Evolutionary conservation across 2,888 invertebrate genomes (phyloP).

Genomic region (Sepioteuthis lessoniana): DNA sequence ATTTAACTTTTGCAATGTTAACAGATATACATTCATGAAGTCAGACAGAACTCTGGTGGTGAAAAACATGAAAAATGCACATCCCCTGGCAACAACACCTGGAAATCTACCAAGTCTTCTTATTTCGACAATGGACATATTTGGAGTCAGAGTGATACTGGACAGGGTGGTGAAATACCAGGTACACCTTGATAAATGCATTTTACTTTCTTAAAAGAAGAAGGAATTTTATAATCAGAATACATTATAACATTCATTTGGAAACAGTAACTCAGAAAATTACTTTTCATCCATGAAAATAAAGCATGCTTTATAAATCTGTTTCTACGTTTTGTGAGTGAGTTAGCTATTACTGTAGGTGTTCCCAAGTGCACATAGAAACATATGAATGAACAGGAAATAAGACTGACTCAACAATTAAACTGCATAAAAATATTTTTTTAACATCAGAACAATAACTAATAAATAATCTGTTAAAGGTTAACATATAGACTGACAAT

Average conservation of each 20-base stretch:
- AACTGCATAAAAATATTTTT: no score
- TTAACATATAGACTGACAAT: background rate
- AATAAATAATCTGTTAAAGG: no score
- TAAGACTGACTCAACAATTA: background rate
- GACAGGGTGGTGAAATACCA: slow-evolving; percentile 33
- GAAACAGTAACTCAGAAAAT: no score
- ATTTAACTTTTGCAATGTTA: slow-evolving; percentile 10
- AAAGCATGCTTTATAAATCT: background rate
- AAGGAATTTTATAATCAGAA: background rate
- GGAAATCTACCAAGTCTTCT: background rate
- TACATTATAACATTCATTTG: background rate
- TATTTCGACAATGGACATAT: background rate
- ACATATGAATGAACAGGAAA: background rate
- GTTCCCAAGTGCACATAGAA: background rate
- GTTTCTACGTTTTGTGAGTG: background rate
- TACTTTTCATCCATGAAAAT: no score
- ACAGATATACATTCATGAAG: slow-evolving; percentile 33
- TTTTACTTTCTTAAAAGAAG: background rate
- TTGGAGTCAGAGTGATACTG: slow-evolving; percentile 33
- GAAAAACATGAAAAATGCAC: slow-evolving; percentile 33
- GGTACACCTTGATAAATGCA: slow-evolving; percentile 11
- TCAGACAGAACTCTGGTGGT: background rate
- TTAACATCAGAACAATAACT: no score
- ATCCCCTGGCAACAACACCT: slow-evolving; percentile 13
- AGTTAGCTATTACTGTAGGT: background rate